Evolutionary conservation across 2,113 vertebrate species (phyloP).

Genomic region (Pterocles orientalis): DNA sequence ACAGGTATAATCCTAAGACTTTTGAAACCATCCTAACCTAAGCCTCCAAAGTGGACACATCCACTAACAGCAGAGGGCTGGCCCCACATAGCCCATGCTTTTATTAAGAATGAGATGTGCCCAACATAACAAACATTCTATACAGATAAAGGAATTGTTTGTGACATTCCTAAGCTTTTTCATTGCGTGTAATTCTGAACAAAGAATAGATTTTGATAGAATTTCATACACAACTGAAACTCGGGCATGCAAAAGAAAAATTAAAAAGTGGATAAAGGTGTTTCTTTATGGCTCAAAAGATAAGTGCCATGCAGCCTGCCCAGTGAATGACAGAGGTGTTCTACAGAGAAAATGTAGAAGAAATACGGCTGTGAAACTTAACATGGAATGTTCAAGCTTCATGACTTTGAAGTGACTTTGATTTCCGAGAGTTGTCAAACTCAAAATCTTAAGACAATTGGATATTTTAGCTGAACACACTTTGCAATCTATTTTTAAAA

Average conservation of each 20-base stretch:
- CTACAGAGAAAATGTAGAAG: not conserved
- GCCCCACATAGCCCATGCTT: fast-evolving
- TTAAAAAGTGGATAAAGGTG: fast-evolving
- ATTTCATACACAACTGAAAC: not conserved
- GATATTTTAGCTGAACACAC: not conserved
- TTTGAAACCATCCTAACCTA: not conserved
- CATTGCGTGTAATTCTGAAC: not conserved
- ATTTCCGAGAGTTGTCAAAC: not conserved
- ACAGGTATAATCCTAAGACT: not conserved
- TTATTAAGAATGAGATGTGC: not conserved
- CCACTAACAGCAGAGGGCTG: not conserved
- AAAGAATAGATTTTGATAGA: not conserved
- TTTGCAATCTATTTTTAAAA: not conserved
- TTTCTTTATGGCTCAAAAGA: not conserved
- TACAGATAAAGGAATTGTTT: not conserved
- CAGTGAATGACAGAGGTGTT: not conserved
- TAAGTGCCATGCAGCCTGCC: not conserved
- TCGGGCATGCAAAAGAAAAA: not conserved
- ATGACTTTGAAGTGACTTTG: not conserved
- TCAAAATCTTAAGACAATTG: not conserved
- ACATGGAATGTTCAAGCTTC: not conserved
- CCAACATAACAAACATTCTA: not conserved
- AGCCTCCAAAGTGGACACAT: not conserved
- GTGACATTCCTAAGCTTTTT: not conserved
- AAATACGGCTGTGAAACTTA: not conserved